Evolutionary conservation across 2,888 invertebrate species (phyloP), one percentile per base, ranked within the genome.

Genomic region (Caenorhabditis sp.): DNA sequence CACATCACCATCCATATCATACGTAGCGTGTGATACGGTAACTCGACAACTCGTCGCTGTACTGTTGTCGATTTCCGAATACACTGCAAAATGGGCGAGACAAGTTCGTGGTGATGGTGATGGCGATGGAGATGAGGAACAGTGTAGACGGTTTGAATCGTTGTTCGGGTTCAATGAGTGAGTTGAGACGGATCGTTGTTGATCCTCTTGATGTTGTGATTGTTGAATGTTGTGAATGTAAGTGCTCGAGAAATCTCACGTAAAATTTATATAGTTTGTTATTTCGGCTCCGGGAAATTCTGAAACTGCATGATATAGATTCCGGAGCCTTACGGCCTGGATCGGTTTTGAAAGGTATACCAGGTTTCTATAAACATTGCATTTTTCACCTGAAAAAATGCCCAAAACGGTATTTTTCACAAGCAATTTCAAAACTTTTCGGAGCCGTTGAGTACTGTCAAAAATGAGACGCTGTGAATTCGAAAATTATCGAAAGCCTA

Each of bases 71-170:
- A 67, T 71, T 23, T 71, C 71, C 17, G 64, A 71, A n/a, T 43
- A 17, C 14, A 43, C 43, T 10, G 14, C 12, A 17, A 43, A 14
- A 43, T 66, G 66, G 71, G 57, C 63, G 3, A 60, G 23, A 3
- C 49, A 53, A 21, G 27, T 67, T 17, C 66, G 19, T 19, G 57
- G n/a, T 4, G 23, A 24, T 24, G 57, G 10, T 2, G 26, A 24
- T 24, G 57, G 26, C 14, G 55, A 53, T 36, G 61, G 60, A 4
- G 37, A 43, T 17, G 61, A 60, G 14, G 63, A 63, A 23, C 59
- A 57, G 57, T 71, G 71, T 31, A 23, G 62, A 19, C 71, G 59
- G 24, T 63, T 71, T 50, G 66, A 62, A n/a, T 63, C 66, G 27
- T 49, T 60, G 12, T 71, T 65, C 23, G n/a, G 19, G n/a, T 23